phyloP scores from a whole-genome alignment of 1,140 invertebrate genomes.

The Drosophila kanapiae region DNA sequence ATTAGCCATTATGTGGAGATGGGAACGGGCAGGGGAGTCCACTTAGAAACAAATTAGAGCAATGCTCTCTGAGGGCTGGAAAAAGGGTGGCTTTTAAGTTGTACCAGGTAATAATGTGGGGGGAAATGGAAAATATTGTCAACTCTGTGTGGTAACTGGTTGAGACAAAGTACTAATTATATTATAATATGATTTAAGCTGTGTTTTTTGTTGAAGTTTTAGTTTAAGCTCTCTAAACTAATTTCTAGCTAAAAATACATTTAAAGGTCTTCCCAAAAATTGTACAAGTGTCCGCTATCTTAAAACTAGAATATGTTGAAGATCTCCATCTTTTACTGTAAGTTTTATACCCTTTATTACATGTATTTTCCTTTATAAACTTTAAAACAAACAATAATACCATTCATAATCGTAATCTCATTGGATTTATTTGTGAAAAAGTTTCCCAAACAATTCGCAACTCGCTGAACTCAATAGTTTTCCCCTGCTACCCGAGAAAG shows the following conservation, averaged over 20 bases:
- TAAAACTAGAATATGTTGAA: too few relatives aligned
- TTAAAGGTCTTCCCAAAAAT: too few relatives aligned
- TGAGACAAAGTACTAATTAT: neutral
- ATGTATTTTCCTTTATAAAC: neutral
- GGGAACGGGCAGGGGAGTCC: slow-evolving; percentile 23
- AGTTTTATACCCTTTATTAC: too few relatives aligned
- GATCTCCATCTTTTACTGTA: too few relatives aligned
- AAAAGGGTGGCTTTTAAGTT: slow-evolving; percentile 3
- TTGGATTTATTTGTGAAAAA: slow-evolving; percentile 12
- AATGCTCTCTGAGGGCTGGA: slow-evolving; percentile 36
- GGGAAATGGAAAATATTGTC: slow-evolving; percentile 13
- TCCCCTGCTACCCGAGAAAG: neutral
- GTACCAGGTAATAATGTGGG: slow-evolving; percentile 22
- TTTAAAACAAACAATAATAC: neutral
- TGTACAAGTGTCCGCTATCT: too few relatives aligned
- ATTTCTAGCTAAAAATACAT: too few relatives aligned
- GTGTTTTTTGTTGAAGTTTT: neutral
- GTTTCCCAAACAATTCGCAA: neutral
- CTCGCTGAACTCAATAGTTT: slow-evolving; percentile 14
- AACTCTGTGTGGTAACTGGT: slow-evolving; percentile 3
- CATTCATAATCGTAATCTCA: neutral
- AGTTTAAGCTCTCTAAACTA: too few relatives aligned
- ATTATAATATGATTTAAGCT: slow-evolving; percentile 4
- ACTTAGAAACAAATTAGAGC: slow-evolving; percentile 80
- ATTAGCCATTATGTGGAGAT: slow-evolving; percentile 71